Percentiles rank a stretch among this genome's conserved stretches.
phyloP scores from a whole-genome alignment of 2,888 invertebrate genomes.

The Scaptomyza parva region DNA sequence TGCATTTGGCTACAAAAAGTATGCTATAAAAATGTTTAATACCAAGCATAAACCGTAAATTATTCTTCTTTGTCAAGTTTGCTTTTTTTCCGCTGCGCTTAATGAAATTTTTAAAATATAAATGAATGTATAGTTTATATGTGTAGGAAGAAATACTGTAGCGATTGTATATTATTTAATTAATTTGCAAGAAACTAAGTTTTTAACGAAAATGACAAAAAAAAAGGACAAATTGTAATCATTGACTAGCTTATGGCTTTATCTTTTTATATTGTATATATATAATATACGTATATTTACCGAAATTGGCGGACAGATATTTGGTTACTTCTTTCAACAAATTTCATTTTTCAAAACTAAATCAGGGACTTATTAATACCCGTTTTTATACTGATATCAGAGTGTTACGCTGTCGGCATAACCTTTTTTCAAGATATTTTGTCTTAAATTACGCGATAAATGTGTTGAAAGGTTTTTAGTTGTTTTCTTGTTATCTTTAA shows the following conservation, averaged over 20 bases:
- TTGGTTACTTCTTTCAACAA: too few relatives aligned
- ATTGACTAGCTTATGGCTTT: background rate
- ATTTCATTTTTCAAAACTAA: too few relatives aligned
- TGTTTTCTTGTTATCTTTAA: constrained; percentile 5
- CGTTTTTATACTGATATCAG: too few relatives aligned
- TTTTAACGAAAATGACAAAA: too few relatives aligned
- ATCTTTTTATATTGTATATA: background rate
- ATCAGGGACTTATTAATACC: too few relatives aligned
- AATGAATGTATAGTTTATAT: background rate
- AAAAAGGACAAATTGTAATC: too few relatives aligned
- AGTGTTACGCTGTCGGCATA: too few relatives aligned
- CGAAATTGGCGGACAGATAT: too few relatives aligned
- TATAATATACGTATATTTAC: too few relatives aligned
- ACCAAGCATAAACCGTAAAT: constrained; percentile 64
- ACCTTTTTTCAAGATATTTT: too few relatives aligned
- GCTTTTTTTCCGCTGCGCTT: constrained; percentile 24
- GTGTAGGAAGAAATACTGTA: background rate
- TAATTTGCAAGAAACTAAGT: constrained; percentile 5
- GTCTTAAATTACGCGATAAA: constrained; percentile 2
- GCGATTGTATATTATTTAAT: constrained; percentile 29
- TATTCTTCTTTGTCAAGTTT: constrained; percentile 42
- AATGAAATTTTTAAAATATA: constrained; percentile 62
- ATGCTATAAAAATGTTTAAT: constrained; percentile 64
- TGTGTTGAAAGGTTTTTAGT: constrained; percentile 12
- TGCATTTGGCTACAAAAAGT: constrained; percentile 60